phyloP scores from a whole-genome alignment of 2,797 vertebrate genomes.

The Loriculus beryllinus region DNA sequence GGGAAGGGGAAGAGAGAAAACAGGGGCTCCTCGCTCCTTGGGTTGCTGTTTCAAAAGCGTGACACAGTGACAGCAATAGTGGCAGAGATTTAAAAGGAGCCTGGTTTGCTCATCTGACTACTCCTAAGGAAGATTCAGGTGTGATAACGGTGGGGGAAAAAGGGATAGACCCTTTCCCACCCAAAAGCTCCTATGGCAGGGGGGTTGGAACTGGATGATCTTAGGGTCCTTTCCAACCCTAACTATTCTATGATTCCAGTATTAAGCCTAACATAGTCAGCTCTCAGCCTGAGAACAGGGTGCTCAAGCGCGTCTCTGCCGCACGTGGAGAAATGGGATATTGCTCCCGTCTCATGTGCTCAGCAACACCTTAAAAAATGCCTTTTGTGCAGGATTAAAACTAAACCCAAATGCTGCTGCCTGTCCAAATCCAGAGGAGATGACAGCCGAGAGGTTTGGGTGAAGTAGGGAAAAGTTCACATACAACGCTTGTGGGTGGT shows the following conservation, averaged over 20 bases:
- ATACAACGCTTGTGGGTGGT: neutral
- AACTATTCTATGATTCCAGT: neutral
- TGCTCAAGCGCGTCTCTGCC: accelerated
- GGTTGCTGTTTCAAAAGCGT: neutral
- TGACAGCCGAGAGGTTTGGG: neutral
- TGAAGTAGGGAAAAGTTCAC: slow-evolving; percentile 39
- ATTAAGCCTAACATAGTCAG: neutral
- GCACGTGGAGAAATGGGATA: accelerated
- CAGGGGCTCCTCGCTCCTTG: neutral
- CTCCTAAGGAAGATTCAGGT: neutral
- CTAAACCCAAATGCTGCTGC: slow-evolving; percentile 14
- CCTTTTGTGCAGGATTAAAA: neutral
- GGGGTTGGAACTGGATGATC: neutral
- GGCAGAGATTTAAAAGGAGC: neutral
- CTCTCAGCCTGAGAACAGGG: neutral
- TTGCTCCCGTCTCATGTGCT: neutral
- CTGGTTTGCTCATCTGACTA: neutral
- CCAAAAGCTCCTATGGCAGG: neutral
- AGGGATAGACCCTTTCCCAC: neutral
- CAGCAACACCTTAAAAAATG: neutral
- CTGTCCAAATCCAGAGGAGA: slow-evolving; percentile 16
- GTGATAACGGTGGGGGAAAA: neutral
- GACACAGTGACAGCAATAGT: accelerated
- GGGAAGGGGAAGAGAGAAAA: neutral
- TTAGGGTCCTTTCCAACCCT: neutral